Percentiles rank a stretch among this genome's conserved stretches.
Evolutionary conservation across 1,140 invertebrate species (phyloP).

Genomic region (Drosophila triauraria): DNA sequence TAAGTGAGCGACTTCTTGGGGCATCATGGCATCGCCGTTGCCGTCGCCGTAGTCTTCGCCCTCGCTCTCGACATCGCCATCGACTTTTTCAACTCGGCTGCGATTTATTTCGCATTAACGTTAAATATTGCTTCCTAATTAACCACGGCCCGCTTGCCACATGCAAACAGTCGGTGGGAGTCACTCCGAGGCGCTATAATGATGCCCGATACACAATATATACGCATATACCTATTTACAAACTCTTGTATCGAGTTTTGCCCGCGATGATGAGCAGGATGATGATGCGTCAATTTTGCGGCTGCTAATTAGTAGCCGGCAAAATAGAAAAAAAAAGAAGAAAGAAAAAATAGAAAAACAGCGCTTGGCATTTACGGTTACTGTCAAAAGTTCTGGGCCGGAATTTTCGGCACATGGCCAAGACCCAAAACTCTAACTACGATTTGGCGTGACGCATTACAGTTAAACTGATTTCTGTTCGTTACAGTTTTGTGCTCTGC

Average conservation of each 20-base stretch:
- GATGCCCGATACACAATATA: slow-evolving; percentile 33
- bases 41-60: slow-evolving; percentile 14
- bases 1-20: slow-evolving; percentile 70
- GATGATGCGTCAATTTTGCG: slow-evolving; percentile 78
- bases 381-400: slow-evolving; percentile 65
- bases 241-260: slow-evolving; percentile 24
- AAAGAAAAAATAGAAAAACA: slow-evolving; percentile 36
- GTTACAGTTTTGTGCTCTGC: slow-evolving; percentile 32
- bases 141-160: slow-evolving; percentile 65
- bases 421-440: slow-evolving; percentile 52
- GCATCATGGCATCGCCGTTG: slow-evolving; percentile 8
- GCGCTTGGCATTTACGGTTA: slow-evolving; percentile 67
- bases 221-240: slow-evolving; percentile 20
- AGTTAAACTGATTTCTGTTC: slow-evolving; percentile 58
- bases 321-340: slow-evolving; percentile 43
- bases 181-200: slow-evolving; percentile 50
- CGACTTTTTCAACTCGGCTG: slow-evolving; percentile 57
- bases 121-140: slow-evolving; percentile 82
- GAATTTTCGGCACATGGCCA: slow-evolving; percentile 31
- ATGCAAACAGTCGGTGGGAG: slow-evolving; percentile 43
- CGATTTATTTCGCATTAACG: slow-evolving; percentile 84
- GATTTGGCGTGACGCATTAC: slow-evolving; percentile 66
- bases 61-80: slow-evolving; percentile 19
- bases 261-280: slow-evolving; percentile 51
- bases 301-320: slow-evolving; percentile 68